phyloP scores from a whole-genome alignment of 2,113 vertebrate genomes.

The Pantherophis guttatus region DNA sequence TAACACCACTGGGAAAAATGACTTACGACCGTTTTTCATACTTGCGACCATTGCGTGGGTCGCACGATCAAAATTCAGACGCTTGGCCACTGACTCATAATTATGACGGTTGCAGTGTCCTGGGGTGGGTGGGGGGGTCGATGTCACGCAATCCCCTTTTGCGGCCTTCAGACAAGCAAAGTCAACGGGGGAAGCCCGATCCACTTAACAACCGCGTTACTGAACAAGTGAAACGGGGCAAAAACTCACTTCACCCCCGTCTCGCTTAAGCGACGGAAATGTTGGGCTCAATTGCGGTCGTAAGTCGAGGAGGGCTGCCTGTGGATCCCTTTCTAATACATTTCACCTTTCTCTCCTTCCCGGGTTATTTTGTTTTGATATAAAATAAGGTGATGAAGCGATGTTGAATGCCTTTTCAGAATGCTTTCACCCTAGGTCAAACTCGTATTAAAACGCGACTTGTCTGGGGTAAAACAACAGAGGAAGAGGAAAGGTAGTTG shows the following conservation, averaged over 20 bases:
- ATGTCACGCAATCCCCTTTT: no score
- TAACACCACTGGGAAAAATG: no score
- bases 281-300: neutral
- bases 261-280: neutral
- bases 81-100: no score
- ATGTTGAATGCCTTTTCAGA: constrained; percentile 87
- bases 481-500: constrained; percentile 74
- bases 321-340: constrained; percentile 66
- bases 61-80: no score
- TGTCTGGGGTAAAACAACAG: constrained; percentile 89
- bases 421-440: constrained; percentile 87
- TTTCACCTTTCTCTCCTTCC: neutral
- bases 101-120: no score
- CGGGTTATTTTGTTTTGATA: constrained; percentile 56
- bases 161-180: no score
- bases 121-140: no score
- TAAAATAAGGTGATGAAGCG: constrained; percentile 71
- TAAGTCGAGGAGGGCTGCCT: neutral
- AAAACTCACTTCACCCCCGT: neutral
- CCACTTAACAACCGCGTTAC: no score
- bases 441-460: constrained; percentile 81
- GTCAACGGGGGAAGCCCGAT: no score
- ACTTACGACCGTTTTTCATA: no score
- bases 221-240: neutral
- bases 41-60: no score